Base-by-base conservation (phyloP, 1,140 invertebrate species). In the Elysia chlorotica region DNA sequence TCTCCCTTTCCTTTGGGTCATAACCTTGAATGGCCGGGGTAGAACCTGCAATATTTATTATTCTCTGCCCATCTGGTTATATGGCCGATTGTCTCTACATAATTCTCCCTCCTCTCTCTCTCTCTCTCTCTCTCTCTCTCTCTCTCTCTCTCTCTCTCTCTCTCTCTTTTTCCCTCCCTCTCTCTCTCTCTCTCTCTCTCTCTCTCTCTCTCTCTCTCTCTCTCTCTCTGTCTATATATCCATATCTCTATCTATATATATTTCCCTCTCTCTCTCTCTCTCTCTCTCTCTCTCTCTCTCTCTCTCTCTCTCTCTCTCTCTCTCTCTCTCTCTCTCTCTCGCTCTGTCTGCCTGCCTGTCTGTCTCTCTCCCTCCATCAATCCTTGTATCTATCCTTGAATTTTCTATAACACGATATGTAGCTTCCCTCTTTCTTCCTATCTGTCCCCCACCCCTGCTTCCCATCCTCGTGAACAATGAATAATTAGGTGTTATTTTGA, bases 71-170 rank as follows among this genome's bases (percentile, higher is more conserved):
- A n/a, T n/a, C n/a, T n/a, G n/a, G n/a, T n/a, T n/a, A n/a, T n/a
- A n/a, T n/a, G n/a, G n/a, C n/a, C n/a, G n/a, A n/a, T n/a, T n/a
- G n/a, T n/a, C n/a, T n/a, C n/a, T n/a, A n/a, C n/a, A n/a, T n/a
- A n/a, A n/a, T n/a, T n/a, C n/a, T n/a, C n/a, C n/a, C n/a, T n/a
- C n/a, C 33, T 63, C 61, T 63, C 33, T 35, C 28, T 63, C 25
- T 35, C 33, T 35, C 33, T 63, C 10, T 23, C 33, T 35, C 14
- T 35, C 61, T 63, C 14, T 28, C 28, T 35, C 61, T 63, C 14
- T 35, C 33, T 63, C 41, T 54, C 48, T 68, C 17, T 68, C 48
- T 54, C 17, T 68, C 65, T 68, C 31, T 54, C 65, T 68, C 38
- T 68, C 65, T 68, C 23, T 68, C 48, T 54, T 25, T 54, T 54